Evolutionary conservation across 2,797 vertebrate species (phyloP), one percentile per base, ranked within the genome.

Genomic region (Enteromius argenteus): DNA sequence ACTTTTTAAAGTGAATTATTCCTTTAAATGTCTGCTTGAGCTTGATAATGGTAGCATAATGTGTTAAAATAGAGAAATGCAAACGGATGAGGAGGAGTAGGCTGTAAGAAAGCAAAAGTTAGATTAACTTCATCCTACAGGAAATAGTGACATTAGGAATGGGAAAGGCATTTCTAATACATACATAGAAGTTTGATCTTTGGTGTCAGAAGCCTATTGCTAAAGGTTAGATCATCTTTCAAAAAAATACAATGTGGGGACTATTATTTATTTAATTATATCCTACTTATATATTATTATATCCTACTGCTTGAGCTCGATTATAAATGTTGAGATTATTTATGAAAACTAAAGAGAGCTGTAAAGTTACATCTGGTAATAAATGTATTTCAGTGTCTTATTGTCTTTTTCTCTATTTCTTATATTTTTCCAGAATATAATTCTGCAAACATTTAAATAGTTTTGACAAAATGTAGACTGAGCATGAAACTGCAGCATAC

Each of bases 131-230:
- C 1, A 35, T 53, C 10, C 30, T 53, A 13, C 49, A 7, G 46
- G 17, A 74, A 74, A 49, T 72, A 72, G n/a, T n/a, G n/a, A n/a
- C n/a, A n/a, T n/a, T n/a, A 72, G 44, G 69, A 72, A 8, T 9
- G 69, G 46, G 4, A 1, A 49, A 49, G 30, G 49, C 30, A 0
- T 74, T 53, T 74, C 30, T 53, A 53, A 53, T 35, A 35, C 53
- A 74, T 53, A 21, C 44, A 35, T 10, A 53, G 5, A 35, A 10
- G 30, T 53, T 35, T 74, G 49, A 74, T 35, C 19, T 35, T 13
- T 74, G 5, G 32, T 21, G 2, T 7, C 2, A 42, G 68, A 17
- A 51, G 17, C 49, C 15, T 14, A n/a, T n/a, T n/a, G n/a, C n/a
- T n/a, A n/a, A n/a, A n/a, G n/a, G n/a, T n/a, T n/a, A n/a, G n/a